Evolutionary conservation across 2,888 invertebrate genomes (phyloP).

Genomic region (Acronicta leporina): DNA sequence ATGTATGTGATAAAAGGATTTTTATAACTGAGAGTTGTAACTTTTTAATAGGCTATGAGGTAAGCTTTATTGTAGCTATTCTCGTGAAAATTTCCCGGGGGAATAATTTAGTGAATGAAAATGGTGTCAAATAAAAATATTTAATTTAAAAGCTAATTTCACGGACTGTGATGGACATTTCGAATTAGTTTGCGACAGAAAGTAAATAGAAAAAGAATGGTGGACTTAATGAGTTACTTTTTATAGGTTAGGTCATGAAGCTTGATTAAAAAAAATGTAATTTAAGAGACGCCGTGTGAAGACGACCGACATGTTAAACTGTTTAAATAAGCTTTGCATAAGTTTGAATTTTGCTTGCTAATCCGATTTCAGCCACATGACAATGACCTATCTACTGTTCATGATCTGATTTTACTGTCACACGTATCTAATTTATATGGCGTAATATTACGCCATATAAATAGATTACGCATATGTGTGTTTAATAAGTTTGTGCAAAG

Average conservation of each 20-base stretch:
- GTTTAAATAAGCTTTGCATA: background rate
- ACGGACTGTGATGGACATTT: background rate
- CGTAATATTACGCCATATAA: no score
- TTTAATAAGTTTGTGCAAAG: no score
- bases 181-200: constrained; percentile 9
- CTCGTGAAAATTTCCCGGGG: constrained; percentile 32
- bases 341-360: no score
- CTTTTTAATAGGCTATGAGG: constrained; percentile 22
- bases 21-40: constrained; percentile 13
- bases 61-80: constrained; percentile 11
- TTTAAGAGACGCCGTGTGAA: background rate
- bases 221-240: background rate
- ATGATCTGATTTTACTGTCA: no score
- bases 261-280: background rate
- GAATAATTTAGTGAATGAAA: constrained; percentile 12
- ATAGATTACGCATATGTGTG: no score
- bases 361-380: no score
- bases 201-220: background rate
- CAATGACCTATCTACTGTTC: no score
- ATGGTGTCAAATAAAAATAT: background rate
- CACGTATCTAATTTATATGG: no score
- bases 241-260: background rate
- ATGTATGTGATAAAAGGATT: constrained; percentile 8
- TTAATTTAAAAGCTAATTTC: background rate
- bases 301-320: background rate